These are phyloP conservation scores for Acrossocheilus fasciatus DNA, from an alignment of 2,797 vertebrate genomes.

Conservation along the genomic window DNA sequence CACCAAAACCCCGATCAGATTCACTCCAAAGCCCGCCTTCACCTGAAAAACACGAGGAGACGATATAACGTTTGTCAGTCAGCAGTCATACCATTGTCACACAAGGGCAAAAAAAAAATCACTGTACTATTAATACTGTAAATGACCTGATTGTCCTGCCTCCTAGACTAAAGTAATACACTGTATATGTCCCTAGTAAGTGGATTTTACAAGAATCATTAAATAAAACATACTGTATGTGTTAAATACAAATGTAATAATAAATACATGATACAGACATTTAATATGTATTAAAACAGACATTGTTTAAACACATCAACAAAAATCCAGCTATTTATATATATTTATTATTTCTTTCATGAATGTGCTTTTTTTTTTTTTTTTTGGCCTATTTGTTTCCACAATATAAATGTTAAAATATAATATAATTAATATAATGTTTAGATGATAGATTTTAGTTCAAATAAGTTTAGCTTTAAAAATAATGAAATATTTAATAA, in stretches of 20 bases:
- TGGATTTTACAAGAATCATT: not conserved
- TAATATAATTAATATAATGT: not conserved
- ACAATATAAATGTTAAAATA: not conserved
- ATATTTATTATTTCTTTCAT: too few species aligned
- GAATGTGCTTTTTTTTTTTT: not conserved
- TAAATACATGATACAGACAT: not conserved
- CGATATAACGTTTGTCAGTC: not conserved
- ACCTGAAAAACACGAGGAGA: slow-evolving; percentile 77
- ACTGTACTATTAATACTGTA: not conserved
- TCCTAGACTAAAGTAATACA: not conserved
- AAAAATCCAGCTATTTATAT: too few species aligned
- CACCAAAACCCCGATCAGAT: slow-evolving; percentile 92
- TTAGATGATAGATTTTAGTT: not conserved
- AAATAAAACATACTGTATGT: not conserved
- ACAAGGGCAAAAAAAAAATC: not conserved
- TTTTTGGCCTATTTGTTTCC: not conserved
- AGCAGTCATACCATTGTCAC: not conserved
- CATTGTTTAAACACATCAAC: not conserved
- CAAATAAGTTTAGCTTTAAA: not conserved
- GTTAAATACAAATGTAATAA: not conserved
- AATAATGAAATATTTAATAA: not conserved
- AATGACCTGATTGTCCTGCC: not conserved
- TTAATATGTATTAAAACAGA: not conserved
- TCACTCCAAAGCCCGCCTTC: slow-evolving; percentile 96
- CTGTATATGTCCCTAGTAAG: not conserved